These are phyloP conservation scores for Rallus crepitans DNA, from an alignment of 2,797 vertebrate species.

Conservation along the genomic window DNA sequence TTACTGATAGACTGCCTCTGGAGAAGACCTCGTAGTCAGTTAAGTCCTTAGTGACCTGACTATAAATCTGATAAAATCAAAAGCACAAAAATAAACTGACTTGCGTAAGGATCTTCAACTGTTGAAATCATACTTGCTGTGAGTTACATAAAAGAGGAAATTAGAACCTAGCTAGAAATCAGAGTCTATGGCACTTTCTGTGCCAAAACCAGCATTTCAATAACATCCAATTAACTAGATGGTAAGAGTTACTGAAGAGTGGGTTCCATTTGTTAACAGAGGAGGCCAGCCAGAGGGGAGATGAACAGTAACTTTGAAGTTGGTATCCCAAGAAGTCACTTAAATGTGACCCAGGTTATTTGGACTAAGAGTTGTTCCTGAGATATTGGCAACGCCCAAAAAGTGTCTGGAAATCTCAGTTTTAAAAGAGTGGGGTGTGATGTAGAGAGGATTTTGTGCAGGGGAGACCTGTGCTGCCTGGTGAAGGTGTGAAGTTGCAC, in stretches of 20 bases:
- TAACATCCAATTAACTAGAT: slow-evolving; percentile 26
- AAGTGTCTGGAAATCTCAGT: background rate
- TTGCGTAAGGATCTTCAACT: slow-evolving; percentile 46
- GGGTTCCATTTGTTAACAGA: slow-evolving; percentile 35
- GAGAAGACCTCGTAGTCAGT: slow-evolving; percentile 66
- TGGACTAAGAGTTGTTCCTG: background rate
- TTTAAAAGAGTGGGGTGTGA: background rate
- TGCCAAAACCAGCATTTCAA: slow-evolving; percentile 47
- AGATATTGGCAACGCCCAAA: background rate
- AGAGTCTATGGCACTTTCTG: slow-evolving; percentile 51
- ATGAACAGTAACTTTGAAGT: slow-evolving; percentile 21
- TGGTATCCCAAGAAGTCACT: background rate
- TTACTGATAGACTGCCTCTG: slow-evolving; percentile 18
- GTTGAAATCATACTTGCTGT: slow-evolving; percentile 64
- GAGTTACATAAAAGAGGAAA: slow-evolving; percentile 66
- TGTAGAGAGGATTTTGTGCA: background rate
- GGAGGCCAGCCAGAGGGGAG: background rate
- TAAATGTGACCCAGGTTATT: background rate
- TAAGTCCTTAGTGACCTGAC: slow-evolving; percentile 59
- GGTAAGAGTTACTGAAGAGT: slow-evolving; percentile 61
- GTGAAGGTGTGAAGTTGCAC: background rate
- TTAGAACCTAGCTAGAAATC: slow-evolving; percentile 68
- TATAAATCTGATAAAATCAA: slow-evolving; percentile 47
- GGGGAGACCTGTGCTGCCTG: background rate
- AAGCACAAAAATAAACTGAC: slow-evolving; percentile 59